Conservation (phyloP, 2,797 vertebrate genomes). For the Pampus argenteus region DNA sequence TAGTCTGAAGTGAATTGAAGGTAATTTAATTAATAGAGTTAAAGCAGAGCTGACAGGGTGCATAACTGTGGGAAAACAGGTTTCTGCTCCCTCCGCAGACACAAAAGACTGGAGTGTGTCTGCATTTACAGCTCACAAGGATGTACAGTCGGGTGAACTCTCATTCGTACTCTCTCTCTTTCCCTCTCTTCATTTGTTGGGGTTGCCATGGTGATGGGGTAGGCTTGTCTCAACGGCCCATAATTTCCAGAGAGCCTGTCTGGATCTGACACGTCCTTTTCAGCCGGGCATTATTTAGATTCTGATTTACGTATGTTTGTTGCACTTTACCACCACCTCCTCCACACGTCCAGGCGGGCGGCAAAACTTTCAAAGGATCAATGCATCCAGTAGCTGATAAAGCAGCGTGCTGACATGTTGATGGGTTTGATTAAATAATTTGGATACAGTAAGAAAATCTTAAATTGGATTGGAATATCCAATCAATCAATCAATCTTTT, state of each 20-base stretch:
- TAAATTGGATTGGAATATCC: neutral
- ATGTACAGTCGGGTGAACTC: slow-evolving; percentile 66
- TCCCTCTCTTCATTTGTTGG: slow-evolving; percentile 65
- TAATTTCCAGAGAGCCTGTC: slow-evolving; percentile 81
- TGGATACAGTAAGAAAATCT: neutral
- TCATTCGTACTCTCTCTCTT: slow-evolving; percentile 33
- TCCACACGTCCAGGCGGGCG: slow-evolving; percentile 14
- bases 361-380: slow-evolving; percentile 32
- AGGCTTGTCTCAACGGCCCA: slow-evolving; percentile 73
- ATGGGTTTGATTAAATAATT: neutral
- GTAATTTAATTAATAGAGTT: slow-evolving; percentile 58
- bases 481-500: too few relatives aligned
- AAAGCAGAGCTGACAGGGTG: slow-evolving; percentile 7
- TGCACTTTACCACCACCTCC: slow-evolving; percentile 62
- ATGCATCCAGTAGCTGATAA: neutral
- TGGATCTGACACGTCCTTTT: slow-evolving; percentile 83
- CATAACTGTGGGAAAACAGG: slow-evolving; percentile 66
- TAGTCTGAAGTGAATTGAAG: slow-evolving; percentile 50
- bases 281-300: slow-evolving; percentile 69
- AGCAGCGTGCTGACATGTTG: neutral
- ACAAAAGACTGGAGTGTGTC: slow-evolving; percentile 64
- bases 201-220: slow-evolving; percentile 78
- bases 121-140: slow-evolving; percentile 41
- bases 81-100: slow-evolving; percentile 17
- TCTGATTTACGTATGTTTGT: slow-evolving; percentile 81